phyloP scores from a whole-genome alignment of 2,113 vertebrate genomes.

The Odocoileus hemionus region DNA sequence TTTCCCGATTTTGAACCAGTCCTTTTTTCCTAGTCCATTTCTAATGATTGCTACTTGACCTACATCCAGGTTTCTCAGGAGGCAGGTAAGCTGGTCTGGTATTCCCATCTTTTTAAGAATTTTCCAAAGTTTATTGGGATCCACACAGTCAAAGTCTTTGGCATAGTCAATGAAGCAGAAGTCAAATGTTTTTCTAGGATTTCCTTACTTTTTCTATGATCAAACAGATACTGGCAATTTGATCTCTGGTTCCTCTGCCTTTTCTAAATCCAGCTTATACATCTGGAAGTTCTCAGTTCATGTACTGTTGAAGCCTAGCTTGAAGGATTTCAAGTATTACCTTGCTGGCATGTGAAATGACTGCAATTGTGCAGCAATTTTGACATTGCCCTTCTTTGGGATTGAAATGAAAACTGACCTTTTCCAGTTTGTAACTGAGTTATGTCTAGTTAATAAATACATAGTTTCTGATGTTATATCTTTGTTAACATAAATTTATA shows the following conservation, averaged over 20 bases:
- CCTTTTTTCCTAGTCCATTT: background rate
- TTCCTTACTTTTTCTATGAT: background rate
- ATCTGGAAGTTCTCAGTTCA: background rate
- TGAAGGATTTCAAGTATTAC: background rate
- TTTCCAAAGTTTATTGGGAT: background rate
- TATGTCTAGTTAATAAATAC: slow-evolving; percentile 14
- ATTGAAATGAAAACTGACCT: background rate
- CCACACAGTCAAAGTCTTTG: background rate
- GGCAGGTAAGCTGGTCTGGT: background rate
- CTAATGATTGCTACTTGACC: background rate
- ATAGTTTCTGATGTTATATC: background rate
- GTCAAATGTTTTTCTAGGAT: background rate
- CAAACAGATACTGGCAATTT: background rate
- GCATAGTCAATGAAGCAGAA: background rate
- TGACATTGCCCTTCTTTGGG: background rate
- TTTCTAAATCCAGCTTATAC: background rate
- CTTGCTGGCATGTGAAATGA: background rate
- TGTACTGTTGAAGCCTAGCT: background rate
- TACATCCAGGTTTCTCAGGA: background rate
- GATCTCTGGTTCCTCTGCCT: background rate
- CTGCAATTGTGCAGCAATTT: background rate
- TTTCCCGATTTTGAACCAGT: background rate
- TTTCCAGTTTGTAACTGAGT: background rate
- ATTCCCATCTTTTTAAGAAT: background rate
- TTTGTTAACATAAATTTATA: slow-evolving; percentile 22